Evolutionary conservation across 2,888 invertebrate genomes (phyloP).

Genomic region (Rhaphigaster nebulosa): DNA sequence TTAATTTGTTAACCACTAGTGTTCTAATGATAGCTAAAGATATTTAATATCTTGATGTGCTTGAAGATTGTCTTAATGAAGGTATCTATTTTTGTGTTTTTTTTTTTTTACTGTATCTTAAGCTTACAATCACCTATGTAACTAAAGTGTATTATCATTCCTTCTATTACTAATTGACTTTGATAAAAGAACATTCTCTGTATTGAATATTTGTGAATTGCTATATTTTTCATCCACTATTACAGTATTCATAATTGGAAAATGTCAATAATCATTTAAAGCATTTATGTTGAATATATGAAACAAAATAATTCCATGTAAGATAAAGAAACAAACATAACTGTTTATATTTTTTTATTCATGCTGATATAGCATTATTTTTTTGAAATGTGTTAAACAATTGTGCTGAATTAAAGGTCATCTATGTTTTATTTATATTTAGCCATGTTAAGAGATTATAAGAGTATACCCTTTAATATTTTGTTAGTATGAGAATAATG

Average conservation of each 20-base stretch:
- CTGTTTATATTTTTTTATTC: not conserved
- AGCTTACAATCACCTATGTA: not conserved
- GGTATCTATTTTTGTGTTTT: constrained; percentile 15
- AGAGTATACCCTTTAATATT: not conserved
- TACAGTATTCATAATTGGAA: not conserved
- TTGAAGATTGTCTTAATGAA: not conserved
- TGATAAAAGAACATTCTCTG: not conserved
- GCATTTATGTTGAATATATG: not conserved
- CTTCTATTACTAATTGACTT: not conserved
- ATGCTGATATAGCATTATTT: not conserved
- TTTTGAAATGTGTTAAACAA: not conserved
- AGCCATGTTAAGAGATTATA: not conserved
- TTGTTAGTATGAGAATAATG: not conserved
- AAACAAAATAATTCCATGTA: not conserved
- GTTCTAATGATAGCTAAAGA: not conserved
- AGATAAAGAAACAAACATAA: not conserved
- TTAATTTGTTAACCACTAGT: not conserved
- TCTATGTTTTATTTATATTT: not conserved
- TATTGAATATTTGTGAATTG: no score
- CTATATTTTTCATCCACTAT: no score
- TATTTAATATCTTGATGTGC: not conserved
- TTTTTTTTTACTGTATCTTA: not conserved
- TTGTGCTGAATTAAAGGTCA: not conserved
- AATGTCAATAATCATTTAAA: not conserved
- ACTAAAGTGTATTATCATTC: no score